These are phyloP conservation scores for Macrotis lagotis DNA, from an alignment of 2,113 vertebrate genomes.

Conservation along the genomic window DNA sequence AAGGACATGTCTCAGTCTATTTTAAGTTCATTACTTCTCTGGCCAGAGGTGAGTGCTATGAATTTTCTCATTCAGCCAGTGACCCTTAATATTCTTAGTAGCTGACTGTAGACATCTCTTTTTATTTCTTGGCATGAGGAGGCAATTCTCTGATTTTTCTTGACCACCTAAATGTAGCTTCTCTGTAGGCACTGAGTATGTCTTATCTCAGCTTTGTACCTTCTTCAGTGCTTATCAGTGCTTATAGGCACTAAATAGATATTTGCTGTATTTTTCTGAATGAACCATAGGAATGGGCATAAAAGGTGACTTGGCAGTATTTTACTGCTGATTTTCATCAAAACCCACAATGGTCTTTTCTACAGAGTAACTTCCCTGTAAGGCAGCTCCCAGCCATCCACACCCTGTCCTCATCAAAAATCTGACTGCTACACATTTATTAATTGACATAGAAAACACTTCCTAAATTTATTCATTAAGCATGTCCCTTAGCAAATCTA, in stretches of 20 bases:
- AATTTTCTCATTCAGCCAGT: slow-evolving; percentile 23
- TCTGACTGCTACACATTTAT: neutral
- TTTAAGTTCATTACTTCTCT: neutral
- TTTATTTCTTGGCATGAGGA: neutral
- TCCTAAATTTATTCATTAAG: neutral
- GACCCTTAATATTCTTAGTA: neutral
- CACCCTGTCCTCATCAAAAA: neutral
- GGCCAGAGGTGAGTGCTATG: neutral
- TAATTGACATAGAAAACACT: neutral
- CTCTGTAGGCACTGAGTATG: neutral
- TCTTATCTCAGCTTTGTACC: neutral
- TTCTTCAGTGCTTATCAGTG: neutral
- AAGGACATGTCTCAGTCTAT: neutral
- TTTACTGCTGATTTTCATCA: neutral
- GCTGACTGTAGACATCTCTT: neutral
- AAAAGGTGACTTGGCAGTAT: neutral
- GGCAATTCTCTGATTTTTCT: neutral
- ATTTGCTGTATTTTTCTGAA: neutral
- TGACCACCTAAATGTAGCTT: neutral
- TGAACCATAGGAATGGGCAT: neutral
- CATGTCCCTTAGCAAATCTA: neutral
- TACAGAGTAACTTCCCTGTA: neutral
- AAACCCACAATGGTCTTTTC: neutral
- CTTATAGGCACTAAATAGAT: neutral
- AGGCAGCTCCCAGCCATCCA: neutral